A percentile compares a stretch with the other conserved stretches of the same genome.
Conservation (phyloP, 2,888 invertebrate species). For the Physocephala rufipes region DNA sequence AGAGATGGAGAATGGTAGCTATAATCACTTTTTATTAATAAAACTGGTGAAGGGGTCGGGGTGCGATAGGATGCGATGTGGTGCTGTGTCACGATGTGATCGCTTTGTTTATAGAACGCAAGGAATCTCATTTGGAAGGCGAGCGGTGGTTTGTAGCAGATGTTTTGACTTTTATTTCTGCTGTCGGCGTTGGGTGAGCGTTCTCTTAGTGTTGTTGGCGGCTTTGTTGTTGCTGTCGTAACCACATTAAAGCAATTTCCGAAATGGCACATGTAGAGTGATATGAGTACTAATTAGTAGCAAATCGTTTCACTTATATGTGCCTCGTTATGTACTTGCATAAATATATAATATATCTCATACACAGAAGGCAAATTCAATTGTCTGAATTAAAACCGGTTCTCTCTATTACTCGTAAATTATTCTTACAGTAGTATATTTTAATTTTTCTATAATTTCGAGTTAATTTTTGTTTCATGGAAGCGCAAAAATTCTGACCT, state of each 20-base stretch:
- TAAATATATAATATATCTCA: no score
- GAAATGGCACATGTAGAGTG: neutral
- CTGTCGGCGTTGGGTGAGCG: neutral
- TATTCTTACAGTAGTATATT: no score
- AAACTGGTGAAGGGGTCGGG: neutral
- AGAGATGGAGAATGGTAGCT: neutral
- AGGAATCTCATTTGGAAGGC: neutral
- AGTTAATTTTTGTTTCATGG: no score
- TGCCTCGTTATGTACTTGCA: neutral
- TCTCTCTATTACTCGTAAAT: neutral
- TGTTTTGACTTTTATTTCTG: conserved; percentile 11
- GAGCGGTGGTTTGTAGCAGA: conserved; percentile 19
- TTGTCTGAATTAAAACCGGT: neutral
- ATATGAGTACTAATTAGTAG: neutral
- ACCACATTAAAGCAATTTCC: neutral
- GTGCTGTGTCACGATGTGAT: no score
- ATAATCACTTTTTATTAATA: no score
- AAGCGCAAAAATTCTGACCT: neutral
- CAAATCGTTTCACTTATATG: neutral
- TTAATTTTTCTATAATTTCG: no score
- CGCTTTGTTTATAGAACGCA: neutral
- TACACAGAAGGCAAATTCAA: no score
- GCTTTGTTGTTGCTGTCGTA: neutral
- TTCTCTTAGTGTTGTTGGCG: conserved; percentile 12
- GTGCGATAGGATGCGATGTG: neutral